A percentile compares a stretch with the other conserved stretches of the same genome.
These are phyloP conservation scores for Drosophila rellima DNA, from an alignment of 2,888 invertebrate genomes.

Conservation along the genomic window DNA sequence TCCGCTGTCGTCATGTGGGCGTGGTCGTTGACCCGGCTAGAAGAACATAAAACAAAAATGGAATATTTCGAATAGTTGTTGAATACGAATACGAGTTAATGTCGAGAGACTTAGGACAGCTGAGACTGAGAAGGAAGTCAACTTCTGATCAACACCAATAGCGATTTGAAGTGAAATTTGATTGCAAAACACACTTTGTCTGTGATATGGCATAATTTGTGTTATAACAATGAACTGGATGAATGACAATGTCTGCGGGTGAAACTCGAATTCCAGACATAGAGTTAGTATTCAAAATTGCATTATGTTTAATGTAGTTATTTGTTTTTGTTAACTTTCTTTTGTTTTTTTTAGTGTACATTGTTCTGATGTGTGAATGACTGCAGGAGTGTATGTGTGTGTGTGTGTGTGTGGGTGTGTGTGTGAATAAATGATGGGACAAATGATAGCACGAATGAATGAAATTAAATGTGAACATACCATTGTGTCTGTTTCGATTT, in stretches of 20 bases:
- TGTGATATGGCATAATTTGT: background rate
- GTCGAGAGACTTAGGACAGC: slow-evolving; percentile 31
- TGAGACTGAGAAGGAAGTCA: slow-evolving; percentile 6
- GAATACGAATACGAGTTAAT: slow-evolving; percentile 5
- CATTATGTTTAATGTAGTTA: background rate
- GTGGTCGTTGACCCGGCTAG: slow-evolving; percentile 84
- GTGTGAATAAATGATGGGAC: slow-evolving; percentile 27
- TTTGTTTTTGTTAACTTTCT: background rate
- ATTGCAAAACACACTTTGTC: background rate
- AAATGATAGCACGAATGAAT: slow-evolving; percentile 45
- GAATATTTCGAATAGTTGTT: slow-evolving; percentile 11
- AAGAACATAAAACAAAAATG: slow-evolving; percentile 37
- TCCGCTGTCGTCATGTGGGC: slow-evolving; percentile 84
- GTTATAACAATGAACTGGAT: background rate
- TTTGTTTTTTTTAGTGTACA: background rate
- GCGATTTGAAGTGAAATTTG: slow-evolving; percentile 4
- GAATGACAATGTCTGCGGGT: background rate
- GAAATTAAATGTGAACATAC: slow-evolving; percentile 86
- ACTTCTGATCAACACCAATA: slow-evolving; percentile 18
- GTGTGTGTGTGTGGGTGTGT: background rate
- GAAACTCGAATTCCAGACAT: background rate
- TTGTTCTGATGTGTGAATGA: background rate
- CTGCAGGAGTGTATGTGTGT: background rate
- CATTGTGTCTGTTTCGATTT: slow-evolving; percentile 85
- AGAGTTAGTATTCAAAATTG: background rate